Base-by-base conservation (phyloP, 2,888 invertebrate species). In the Nomada ruficornis region DNA sequence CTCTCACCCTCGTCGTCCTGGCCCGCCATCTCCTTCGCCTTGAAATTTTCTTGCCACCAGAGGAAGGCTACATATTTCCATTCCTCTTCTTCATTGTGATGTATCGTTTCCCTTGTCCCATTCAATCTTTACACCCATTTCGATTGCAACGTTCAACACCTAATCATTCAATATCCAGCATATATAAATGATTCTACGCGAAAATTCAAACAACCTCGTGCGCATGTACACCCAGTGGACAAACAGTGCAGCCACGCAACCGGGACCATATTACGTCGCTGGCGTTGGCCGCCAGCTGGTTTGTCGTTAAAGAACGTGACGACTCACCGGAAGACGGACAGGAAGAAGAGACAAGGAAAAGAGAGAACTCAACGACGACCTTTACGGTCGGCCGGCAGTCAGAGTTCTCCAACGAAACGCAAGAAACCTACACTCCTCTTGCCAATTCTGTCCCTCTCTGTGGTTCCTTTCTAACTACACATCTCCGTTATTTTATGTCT, bases 341-440 rank as follows among this genome's bases (percentile, higher is more conserved):
- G 57, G 36, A 20, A 62, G 68, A 5, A 36, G 50, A 47, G 11
- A 69, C 23, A 42, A 44, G 57, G n/a, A 36, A 54, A 23, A 72
- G 42, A 26, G 76, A 68, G 72, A 57, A 10, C 44, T 54, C 70
- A 78, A 64, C 80, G 70, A 54, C 87, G 89, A 87, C 87, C 88
- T 87, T 89, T 86, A 87, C 78, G 86, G 77, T 83, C 80, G 85
- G 78, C 80, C 80, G 77, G 74, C 79, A 77, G 65, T 77, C 78
- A 72, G 82, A 83, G 86, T 90, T 88, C 87, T 89, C 77, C 71
- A 64, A 65, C 82, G 77, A 78, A 78, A 78, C 74, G 71, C 77
- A 74, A 62, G 60, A 52, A 68, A 65, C 65, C 47, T 36, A 4
- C 54, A 77, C 60, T 26, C n/a, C 50, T 52, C 54, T 23, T 15